Base-by-base conservation (phyloP, 2,888 invertebrate genomes). In the Ectemnius continuus region DNA sequence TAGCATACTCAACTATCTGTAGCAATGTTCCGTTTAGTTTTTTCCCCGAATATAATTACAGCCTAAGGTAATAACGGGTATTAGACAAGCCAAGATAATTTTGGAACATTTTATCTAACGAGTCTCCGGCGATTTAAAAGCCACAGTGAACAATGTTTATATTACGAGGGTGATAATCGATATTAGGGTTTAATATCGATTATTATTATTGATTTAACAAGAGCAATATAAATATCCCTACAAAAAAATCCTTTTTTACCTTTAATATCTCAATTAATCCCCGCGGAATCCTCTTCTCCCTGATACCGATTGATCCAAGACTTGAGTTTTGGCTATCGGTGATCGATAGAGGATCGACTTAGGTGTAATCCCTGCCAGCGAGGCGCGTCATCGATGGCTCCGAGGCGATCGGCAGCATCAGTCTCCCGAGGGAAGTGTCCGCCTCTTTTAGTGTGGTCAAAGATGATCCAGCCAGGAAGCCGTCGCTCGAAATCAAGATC, bases 301-400 rank as follows among this genome's bases (percentile, higher is more conserved):
- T 45, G 47, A n/a, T 16, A 45, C 60, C 45, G 20, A 8, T n/a
- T 11, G 48, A 28, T 23, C 70, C 48, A 47, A 20, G 4, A 1
- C 8, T 14, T 8, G 18, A 26, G 18, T 18, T 8, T 6, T 36
- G 36, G 36, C 8, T 6, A 36, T 36, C 36, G 11, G 36, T 11
- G 36, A 36, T 36, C 36, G 36, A 36, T 36, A 36, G 36, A 8
- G 36, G 8, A 36, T 36, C 36, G 36, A 36, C 60, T 67, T 75
- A 81, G 59, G 82, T 81, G 65, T 83, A 82, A 82, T 85, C 85
- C 79, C 75, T 75, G 70, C 69, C 70, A 70, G 71, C 71, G 4
- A 58, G 28, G 64, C 70, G 73, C 67, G 64, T 78, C 82, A 81
- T 83, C 62, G 81, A 80, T 26, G 64, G 65, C 67, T 73, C 72